Base-by-base conservation (phyloP, 2,797 vertebrate genomes). In the Diplodus sargus region DNA sequence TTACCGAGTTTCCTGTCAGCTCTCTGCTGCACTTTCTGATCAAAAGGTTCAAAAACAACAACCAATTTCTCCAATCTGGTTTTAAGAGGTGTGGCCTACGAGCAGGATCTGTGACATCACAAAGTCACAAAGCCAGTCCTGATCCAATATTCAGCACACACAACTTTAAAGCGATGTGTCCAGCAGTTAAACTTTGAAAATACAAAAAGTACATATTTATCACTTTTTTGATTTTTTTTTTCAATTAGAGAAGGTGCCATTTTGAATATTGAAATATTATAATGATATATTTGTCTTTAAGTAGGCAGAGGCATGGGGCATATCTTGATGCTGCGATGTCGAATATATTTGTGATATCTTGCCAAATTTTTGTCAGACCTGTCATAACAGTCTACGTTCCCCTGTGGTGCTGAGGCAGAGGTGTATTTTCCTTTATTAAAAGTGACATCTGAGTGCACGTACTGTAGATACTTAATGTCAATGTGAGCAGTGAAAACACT, bases 1-100 rank as follows among this genome's bases (percentile, higher is more conserved):
- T 43, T 10, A 17, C 25, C 49, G 28, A 4, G 61, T 64, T 52
- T 80, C 25, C 48, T 51, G 53, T 47, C 23, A 57, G 63, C 15
- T 60, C n/a, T 70, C 17, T 42, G 28, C n/a, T 61, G 20, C 15
- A 22, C 20, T 34, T 13, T 16, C n/a, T 48, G 2, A 49, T 65
- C 39, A 65, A 47, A 49, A 43, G 10, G 7, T 3, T 22, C 8
- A 1, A 59, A 2, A 28, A 57, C 51, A 1, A 28, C 30, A 59
- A 60, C 0, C 1, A 2, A 39, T 39, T 39, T 39, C 34, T 39
- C 34, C 34, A 39, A 10, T 39, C 34, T 39, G 34, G 7, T 39
- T 9, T 39, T 39, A 9, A 34, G 30, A 34, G 30, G 30, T 34
- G 30, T 34, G 30, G 30, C 30, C 30, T 34, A 34, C 30, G 30